Percentiles rank a stretch among this genome's conserved stretches.
Evolutionary conservation across 2,797 vertebrate genomes (phyloP).

Genomic region (Trachops cirrhosus): DNA sequence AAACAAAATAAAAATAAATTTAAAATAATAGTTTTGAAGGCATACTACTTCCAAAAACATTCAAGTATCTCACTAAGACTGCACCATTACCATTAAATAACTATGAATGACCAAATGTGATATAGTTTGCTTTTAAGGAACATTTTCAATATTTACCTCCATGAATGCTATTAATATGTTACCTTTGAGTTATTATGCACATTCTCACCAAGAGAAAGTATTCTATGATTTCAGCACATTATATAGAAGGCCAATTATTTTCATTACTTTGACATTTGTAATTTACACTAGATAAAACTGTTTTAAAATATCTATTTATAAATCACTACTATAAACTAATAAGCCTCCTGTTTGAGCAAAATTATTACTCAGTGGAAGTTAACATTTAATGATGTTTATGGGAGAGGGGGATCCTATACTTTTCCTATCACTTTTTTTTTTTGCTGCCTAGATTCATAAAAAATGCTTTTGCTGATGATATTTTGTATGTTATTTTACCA

Average conservation of each 20-base stretch:
- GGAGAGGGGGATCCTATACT: not conserved
- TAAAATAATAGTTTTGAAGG: not conserved
- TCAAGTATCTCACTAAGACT: not conserved
- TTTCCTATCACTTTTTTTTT: not conserved
- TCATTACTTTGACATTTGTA: slow-evolving; percentile 24
- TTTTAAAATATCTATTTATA: not conserved
- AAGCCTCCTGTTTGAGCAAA: not conserved
- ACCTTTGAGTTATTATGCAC: not conserved
- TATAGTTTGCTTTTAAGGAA: not conserved
- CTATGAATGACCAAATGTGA: not conserved
- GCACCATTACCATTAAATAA: not conserved
- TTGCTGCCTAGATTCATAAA: slow-evolving; percentile 11
- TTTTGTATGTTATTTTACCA: not conserved
- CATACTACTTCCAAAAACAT: not conserved
- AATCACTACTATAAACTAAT: not conserved
- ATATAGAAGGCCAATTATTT: not conserved
- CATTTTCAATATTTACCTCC: not conserved
- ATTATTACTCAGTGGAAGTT: not conserved
- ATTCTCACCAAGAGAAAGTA: slow-evolving; percentile 19
- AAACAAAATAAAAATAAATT: not conserved
- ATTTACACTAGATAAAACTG: slow-evolving; percentile 60
- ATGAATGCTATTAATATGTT: not conserved
- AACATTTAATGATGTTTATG: not conserved
- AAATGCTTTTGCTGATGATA: not conserved
- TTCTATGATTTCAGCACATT: not conserved